phyloP scores from a whole-genome alignment of 1,140 invertebrate genomes.

The Phymorhynchus buccinoides region DNA sequence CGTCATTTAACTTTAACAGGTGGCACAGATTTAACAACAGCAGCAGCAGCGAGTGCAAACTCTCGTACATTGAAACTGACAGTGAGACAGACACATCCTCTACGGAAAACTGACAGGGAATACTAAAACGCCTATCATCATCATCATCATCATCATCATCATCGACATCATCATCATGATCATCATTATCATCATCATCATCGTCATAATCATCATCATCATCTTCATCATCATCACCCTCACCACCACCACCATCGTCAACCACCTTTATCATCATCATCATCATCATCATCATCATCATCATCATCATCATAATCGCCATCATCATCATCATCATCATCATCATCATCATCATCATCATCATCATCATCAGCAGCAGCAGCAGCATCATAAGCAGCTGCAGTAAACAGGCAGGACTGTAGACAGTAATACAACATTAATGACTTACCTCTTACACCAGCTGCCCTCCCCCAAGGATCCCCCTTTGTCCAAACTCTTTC shows the following conservation, averaged over 20 bases:
- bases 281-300: not conserved
- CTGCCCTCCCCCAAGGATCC: not conserved
- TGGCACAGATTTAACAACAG: too few relatives aligned
- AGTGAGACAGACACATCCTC: too few relatives aligned
- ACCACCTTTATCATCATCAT: too few relatives aligned
- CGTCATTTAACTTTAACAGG: too few relatives aligned
- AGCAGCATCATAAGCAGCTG: not conserved
- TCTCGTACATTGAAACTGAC: too few relatives aligned
- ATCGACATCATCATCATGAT: too few relatives aligned
- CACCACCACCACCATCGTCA: not conserved
- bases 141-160: too few relatives aligned
- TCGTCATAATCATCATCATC: not conserved
- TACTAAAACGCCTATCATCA: too few relatives aligned
- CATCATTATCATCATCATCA: too few relatives aligned
- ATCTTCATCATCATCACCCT: not conserved
- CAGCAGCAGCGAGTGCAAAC: too few relatives aligned
- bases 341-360: not conserved
- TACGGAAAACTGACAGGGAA: too few relatives aligned
- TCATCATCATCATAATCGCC: not conserved
- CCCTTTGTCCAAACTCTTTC: not conserved
- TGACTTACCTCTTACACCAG: not conserved
- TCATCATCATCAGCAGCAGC: not conserved
- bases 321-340: not conserved
- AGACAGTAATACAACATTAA: not conserved
- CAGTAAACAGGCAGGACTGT: too few relatives aligned